phyloP scores from a whole-genome alignment of 2,113 vertebrate species.

The Myocastor coypus region DNA sequence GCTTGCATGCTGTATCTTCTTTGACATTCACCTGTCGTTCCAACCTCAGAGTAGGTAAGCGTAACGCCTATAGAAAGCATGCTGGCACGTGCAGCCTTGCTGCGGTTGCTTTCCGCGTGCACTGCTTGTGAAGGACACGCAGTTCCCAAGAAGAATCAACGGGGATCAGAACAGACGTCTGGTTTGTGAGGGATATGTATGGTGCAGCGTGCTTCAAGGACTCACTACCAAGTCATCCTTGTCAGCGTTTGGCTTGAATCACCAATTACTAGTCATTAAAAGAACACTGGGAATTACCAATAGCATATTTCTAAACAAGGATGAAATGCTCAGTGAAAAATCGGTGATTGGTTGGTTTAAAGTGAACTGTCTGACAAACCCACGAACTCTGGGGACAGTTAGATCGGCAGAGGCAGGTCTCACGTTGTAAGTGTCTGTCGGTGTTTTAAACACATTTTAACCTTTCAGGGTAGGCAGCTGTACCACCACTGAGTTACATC shows the following conservation, averaged over 20 bases:
- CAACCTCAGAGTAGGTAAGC: constrained; percentile 64
- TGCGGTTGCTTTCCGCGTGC: constrained; percentile 69
- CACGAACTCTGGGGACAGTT: constrained; percentile 12
- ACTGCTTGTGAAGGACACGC: constrained; percentile 70
- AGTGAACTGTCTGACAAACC: constrained; percentile 1
- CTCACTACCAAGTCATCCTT: constrained; percentile 62
- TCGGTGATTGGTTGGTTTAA: constrained; percentile 29
- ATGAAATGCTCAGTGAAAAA: constrained; percentile 73
- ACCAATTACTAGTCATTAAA: background rate
- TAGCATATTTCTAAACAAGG: constrained; percentile 68
- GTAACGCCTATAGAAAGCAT: constrained; percentile 60
- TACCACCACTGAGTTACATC: background rate
- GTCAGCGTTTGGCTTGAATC: constrained; percentile 26
- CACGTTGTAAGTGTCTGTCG: background rate
- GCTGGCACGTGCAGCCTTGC: constrained; percentile 67
- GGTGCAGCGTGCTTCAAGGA: constrained; percentile 48
- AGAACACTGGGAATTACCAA: constrained; percentile 72
- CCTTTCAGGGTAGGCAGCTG: no score
- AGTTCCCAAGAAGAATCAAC: constrained; percentile 76
- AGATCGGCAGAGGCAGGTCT: background rate
- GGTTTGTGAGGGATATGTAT: background rate
- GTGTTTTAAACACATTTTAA: background rate
- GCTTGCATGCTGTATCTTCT: background rate
- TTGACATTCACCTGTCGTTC: constrained; percentile 26
- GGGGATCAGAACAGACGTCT: background rate